A percentile compares a stretch with the other conserved stretches of the same genome.
Conservation (phyloP, 2,888 invertebrate species). For the Brenthis hecate region DNA sequence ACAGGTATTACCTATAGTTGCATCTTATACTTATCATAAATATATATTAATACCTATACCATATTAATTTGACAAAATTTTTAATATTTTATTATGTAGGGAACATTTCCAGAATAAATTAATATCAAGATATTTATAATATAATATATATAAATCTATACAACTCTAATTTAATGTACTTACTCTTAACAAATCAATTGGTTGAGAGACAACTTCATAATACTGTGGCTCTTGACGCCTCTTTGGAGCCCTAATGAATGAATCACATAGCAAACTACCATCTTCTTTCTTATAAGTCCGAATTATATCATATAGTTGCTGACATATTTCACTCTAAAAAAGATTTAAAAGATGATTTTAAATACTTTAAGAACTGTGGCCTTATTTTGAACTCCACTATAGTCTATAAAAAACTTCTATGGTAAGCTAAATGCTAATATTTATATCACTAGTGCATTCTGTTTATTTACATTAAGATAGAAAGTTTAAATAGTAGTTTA, state of each 20-base stretch:
- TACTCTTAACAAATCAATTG: constrained; percentile 94
- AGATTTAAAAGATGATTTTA: not conserved
- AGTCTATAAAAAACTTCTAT: not conserved
- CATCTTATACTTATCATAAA: too few species aligned
- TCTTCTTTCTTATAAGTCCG: constrained; percentile 96
- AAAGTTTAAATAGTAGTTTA: not conserved
- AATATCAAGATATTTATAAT: not conserved
- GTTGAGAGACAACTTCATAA: constrained; percentile 95
- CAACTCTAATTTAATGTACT: constrained; percentile 40
- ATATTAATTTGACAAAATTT: too few species aligned
- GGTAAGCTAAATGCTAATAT: too few species aligned
- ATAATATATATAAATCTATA: not conserved
- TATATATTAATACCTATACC: too few species aligned
- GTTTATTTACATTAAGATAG: not conserved
- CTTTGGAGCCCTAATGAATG: constrained; percentile 97
- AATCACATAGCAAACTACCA: constrained; percentile 94
- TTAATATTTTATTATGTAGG: too few species aligned
- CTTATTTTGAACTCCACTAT: not conserved
- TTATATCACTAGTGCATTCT: not conserved
- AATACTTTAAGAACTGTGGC: not conserved
- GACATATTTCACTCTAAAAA: constrained; percentile 90
- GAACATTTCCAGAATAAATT: too few species aligned
- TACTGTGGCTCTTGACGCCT: constrained; percentile 95
- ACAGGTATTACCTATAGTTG: too few species aligned
- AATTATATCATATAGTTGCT: constrained; percentile 95